Evolutionary conservation across 2,797 vertebrate species (phyloP).

Genomic region (Steatocranus sp.): DNA sequence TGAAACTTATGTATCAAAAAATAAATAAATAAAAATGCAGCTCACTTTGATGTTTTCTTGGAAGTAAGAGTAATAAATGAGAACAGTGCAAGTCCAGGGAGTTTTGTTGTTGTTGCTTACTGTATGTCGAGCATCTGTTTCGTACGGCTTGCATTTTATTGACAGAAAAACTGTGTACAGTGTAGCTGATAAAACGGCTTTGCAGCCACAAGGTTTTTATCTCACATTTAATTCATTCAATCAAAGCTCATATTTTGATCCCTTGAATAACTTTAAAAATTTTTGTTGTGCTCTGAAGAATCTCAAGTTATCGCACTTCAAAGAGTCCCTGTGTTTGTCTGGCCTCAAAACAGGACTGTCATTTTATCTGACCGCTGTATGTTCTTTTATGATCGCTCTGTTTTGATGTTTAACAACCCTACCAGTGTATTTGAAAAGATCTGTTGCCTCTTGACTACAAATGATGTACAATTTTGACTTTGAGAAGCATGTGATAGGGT

Average conservation of each 20-base stretch:
- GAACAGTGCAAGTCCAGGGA: background rate
- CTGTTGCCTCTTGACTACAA: background rate
- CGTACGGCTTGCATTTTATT: background rate
- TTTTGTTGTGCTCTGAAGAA: background rate
- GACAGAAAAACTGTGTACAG: background rate
- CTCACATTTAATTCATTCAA: background rate
- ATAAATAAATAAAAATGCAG: conserved; percentile 8
- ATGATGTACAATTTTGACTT: background rate
- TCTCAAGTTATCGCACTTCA: background rate
- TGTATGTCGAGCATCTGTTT: background rate
- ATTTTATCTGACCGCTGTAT: background rate
- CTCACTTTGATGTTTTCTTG: background rate
- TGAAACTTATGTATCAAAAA: background rate
- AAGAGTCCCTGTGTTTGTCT: background rate
- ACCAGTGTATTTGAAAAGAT: background rate
- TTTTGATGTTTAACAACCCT: background rate
- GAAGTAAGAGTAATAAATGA: background rate
- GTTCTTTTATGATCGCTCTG: background rate
- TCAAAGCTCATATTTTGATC: background rate
- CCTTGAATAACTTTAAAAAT: background rate
- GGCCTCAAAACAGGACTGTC: background rate
- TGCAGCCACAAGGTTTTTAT: background rate
- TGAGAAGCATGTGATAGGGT: background rate
- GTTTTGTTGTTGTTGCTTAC: background rate
- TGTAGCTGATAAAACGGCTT: background rate